Evolutionary conservation across 2,888 invertebrate genomes (phyloP), one percentile per base, ranked within the genome.

Genomic region (Drosophila bunnanda): DNA sequence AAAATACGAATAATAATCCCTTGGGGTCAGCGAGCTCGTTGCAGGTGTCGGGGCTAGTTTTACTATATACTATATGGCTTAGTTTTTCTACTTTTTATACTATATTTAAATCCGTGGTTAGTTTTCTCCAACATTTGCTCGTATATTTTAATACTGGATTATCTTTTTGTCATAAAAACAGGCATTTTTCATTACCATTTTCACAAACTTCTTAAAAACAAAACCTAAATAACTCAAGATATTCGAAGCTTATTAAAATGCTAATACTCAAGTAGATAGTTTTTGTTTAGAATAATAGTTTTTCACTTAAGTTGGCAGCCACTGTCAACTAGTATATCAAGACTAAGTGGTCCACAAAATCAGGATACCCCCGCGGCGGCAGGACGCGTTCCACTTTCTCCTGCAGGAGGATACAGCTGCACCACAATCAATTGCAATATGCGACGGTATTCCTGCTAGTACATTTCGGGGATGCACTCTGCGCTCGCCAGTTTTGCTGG

Each of bases 391-490:
- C 50, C 50, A 20, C 32, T 32, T 32, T 4, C 9, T 12, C 5
- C 13, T 13, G 4, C 8, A 30, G 4, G 9, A 30, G 48, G 4
- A 30, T 50, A 20, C 50, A 32, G 50, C 20, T 32, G 20, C 15
- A 34, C 50, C 50, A 34, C 50, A 34, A 52, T 52, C 50, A 52
- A 52, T 52, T 52, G 50, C 50, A 52, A 52, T 52, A 52, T 52
- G 50, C 32, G 13, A 34, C 20, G 50, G 32, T 9, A 6, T 15
- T 52, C 15, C 15, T 15, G 5, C 15, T 10, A 53, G 22, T 22
- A 53, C 36, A 36, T 22, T 53, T 53, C 8, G 36, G 53, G 53
- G 32, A 52, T 52, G n/a, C n/a, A n/a, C 34, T 36, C 36, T 53
- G 53, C 34, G 22, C 36, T 53, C 36, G 53, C 53, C 53, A 36